A percentile compares a stretch with the other conserved stretches of the same genome.
Evolutionary conservation across 2,888 invertebrate genomes (phyloP).

Genomic region (Ectemnius continuus): DNA sequence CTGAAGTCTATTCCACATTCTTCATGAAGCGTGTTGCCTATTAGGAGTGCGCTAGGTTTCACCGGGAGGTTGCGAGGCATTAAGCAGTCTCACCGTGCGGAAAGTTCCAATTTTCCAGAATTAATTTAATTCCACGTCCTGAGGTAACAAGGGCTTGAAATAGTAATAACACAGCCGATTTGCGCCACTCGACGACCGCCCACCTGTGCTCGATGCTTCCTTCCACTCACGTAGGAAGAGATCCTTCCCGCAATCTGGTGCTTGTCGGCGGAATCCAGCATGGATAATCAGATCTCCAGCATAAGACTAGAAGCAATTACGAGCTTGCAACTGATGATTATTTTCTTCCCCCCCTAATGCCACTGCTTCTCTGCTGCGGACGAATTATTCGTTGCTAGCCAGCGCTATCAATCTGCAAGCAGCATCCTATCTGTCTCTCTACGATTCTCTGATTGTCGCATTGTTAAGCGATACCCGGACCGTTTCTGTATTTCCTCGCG

Average conservation of each 20-base stretch:
- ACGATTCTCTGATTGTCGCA: background rate
- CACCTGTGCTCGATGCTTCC: conserved; percentile 79
- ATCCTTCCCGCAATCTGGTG: conserved; percentile 90
- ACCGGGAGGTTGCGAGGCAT: too few species aligned
- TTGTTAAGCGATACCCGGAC: conserved; percentile 1
- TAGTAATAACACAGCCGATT: conserved; percentile 12
- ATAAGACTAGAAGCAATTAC: conserved; percentile 81
- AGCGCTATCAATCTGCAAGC: too few species aligned
- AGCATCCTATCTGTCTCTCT: background rate
- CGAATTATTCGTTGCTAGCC: conserved; percentile 8
- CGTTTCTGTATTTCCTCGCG: conserved; percentile 19
- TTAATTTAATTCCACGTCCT: background rate
- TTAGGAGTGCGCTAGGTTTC: too few species aligned
- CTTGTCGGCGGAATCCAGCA: conserved; percentile 84
- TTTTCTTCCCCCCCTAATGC: background rate
- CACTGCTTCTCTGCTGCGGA: background rate
- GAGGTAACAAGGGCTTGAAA: background rate
- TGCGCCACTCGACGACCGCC: conserved; percentile 71
- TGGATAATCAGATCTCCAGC: conserved; percentile 90
- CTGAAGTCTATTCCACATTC: too few species aligned
- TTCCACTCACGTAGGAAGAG: conserved; percentile 89
- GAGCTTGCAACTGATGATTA: background rate
- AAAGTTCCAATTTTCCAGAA: background rate
- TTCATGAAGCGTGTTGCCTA: too few species aligned
- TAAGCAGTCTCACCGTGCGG: background rate